Percentiles rank a stretch among this genome's conserved stretches.
phyloP scores from a whole-genome alignment of 2,888 invertebrate species.

The Mythimna impura region DNA sequence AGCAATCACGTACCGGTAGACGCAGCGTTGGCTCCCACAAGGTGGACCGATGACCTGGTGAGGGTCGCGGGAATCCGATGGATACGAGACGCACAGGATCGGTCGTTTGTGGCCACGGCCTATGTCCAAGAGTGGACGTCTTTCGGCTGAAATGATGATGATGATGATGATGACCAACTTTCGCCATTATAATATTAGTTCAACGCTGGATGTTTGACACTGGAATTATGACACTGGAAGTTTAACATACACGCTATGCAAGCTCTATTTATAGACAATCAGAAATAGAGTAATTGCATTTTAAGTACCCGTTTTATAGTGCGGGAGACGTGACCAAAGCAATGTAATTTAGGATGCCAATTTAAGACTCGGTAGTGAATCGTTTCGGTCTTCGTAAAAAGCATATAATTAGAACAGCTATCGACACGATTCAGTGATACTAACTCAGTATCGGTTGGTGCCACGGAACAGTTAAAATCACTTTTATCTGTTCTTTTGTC shows the following conservation, averaged over 20 bases:
- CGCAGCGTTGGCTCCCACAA: too few relatives aligned
- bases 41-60: too few relatives aligned
- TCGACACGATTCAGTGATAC: background rate
- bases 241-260: background rate
- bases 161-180: too few relatives aligned
- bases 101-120: too few relatives aligned
- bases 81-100: too few relatives aligned
- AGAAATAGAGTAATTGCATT: conserved; percentile 22
- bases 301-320: background rate
- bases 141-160: too few relatives aligned
- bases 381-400: background rate
- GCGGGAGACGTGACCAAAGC: conserved; percentile 7
- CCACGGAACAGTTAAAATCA: too few relatives aligned
- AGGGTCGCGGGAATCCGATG: too few relatives aligned
- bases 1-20: too few relatives aligned
- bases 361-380: background rate
- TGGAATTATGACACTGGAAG: conserved; percentile 1
- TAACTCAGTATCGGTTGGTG: background rate
- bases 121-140: too few relatives aligned
- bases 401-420: background rate
- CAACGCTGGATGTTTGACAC: conserved; percentile 6
- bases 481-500: too few relatives aligned
- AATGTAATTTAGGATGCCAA: background rate
- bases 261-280: background rate
- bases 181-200: background rate